Evolutionary conservation across 2,888 invertebrate species (phyloP).

Genomic region (Mesoligia furuncula): DNA sequence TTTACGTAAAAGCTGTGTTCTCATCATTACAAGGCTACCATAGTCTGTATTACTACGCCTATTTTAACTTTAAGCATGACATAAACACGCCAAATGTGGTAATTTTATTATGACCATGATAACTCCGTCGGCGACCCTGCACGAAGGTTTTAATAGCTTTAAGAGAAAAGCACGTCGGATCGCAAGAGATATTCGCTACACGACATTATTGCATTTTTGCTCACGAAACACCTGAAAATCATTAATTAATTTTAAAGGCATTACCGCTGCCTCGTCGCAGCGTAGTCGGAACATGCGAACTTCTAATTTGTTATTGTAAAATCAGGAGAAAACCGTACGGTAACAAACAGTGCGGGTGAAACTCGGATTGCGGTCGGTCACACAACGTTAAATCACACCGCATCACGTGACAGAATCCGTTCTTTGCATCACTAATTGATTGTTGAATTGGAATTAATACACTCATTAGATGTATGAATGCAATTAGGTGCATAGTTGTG

Average conservation of each 20-base stretch:
- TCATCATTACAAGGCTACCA: constrained; percentile 43
- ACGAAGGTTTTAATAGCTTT: constrained; percentile 60
- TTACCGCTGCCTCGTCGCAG: constrained; percentile 36
- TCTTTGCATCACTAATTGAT: constrained; percentile 77
- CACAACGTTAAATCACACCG: constrained; percentile 64
- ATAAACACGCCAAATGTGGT: constrained; percentile 66
- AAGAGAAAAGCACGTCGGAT: constrained; percentile 59
- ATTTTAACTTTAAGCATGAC: constrained; percentile 63
- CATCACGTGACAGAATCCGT: constrained; percentile 77
- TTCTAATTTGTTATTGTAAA: constrained; percentile 65
- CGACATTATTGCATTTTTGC: constrained; percentile 63
- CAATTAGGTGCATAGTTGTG: constrained; percentile 85
- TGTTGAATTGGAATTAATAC: constrained; percentile 79
- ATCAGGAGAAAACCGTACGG: constrained; percentile 60
- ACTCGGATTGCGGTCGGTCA: constrained; percentile 58
- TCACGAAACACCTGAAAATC: constrained; percentile 60
- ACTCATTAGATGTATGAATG: constrained; percentile 81
- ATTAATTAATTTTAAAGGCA: constrained; percentile 63
- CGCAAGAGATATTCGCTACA: constrained; percentile 57
- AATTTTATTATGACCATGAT: constrained; percentile 67
- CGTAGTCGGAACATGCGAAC: constrained; percentile 61
- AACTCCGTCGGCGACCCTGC: constrained; percentile 51
- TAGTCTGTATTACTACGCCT: constrained; percentile 61
- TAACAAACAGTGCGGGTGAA: constrained; percentile 66
- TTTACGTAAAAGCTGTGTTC: constrained; percentile 52